Percentiles rank a stretch among this genome's conserved stretches.
Conservation (phyloP, 2,797 vertebrate genomes). For the Sebastes goodei region DNA sequence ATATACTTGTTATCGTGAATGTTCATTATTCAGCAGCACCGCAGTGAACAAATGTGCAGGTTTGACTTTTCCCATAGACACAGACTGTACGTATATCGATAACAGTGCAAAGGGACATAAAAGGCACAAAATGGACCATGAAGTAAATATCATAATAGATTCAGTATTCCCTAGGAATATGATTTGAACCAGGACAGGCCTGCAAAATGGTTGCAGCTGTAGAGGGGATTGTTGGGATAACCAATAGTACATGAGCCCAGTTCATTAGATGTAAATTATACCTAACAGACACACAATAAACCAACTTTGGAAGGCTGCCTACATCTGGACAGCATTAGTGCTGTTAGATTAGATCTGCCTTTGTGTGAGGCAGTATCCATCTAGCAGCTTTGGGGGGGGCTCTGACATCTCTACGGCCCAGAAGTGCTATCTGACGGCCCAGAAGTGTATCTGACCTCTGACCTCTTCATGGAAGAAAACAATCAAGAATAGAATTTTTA, state of each 20-base stretch:
- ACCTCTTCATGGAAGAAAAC: background rate
- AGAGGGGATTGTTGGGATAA: background rate
- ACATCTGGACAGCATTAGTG: constrained; percentile 15
- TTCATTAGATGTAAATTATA: background rate
- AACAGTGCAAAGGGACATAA: background rate
- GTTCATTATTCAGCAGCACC: too few species aligned
- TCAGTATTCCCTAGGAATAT: background rate
- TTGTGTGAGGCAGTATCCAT: background rate
- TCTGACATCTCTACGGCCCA: background rate
- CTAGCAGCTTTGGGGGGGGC: background rate
- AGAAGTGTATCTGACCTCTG: background rate
- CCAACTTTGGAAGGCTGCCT: background rate
- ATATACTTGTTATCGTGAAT: background rate
- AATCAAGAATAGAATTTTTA: background rate
- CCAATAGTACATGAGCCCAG: background rate
- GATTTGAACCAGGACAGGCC: background rate
- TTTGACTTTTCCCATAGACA: background rate
- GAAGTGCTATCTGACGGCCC: background rate
- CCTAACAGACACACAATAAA: background rate
- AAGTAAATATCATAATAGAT: background rate
- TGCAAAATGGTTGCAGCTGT: background rate
- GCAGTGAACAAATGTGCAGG: background rate
- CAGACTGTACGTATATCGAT: background rate
- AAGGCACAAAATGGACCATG: background rate
- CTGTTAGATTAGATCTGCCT: background rate